These are phyloP conservation scores for Pagrus major DNA, from an alignment of 2,113 vertebrate genomes.

Conservation along the genomic window DNA sequence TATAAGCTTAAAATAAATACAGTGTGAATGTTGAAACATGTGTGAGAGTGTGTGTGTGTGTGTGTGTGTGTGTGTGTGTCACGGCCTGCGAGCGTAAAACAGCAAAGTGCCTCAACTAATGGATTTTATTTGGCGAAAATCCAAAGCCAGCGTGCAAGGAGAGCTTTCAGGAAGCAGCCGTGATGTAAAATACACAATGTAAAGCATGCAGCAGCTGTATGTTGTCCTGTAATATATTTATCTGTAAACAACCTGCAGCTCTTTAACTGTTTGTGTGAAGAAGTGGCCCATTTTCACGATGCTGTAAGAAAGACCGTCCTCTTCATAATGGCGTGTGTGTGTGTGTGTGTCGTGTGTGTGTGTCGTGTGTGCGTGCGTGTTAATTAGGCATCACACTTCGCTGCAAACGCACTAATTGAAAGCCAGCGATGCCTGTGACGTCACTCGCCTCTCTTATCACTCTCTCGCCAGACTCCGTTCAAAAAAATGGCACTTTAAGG, in stretches of 20 bases:
- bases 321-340: slow-evolving; percentile 9
- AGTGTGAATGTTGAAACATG: too few relatives aligned
- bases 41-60: background rate
- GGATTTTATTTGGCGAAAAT: slow-evolving; percentile 33
- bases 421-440: slow-evolving; percentile 59
- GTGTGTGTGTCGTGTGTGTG: slow-evolving; percentile 23
- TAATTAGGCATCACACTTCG: slow-evolving; percentile 72
- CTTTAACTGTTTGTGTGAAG: background rate
- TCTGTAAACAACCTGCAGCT: slow-evolving; percentile 13
- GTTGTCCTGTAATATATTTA: background rate
- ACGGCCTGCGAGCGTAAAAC: slow-evolving; percentile 34
- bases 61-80: slow-evolving; percentile 22
- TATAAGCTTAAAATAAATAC: background rate
- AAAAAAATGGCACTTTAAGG: background rate
- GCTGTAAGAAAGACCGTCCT: slow-evolving; percentile 13
- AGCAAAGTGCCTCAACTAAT: slow-evolving; percentile 36
- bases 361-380: slow-evolving; percentile 51
- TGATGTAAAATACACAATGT: slow-evolving; percentile 13
- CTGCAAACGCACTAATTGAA: slow-evolving; percentile 57
- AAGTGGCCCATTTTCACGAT: slow-evolving; percentile 41
- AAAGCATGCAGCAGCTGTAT: too few relatives aligned
- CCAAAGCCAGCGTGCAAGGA: background rate
- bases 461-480: slow-evolving; percentile 27
- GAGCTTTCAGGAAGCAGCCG: background rate
- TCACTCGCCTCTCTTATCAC: slow-evolving; percentile 30